Base-by-base conservation (phyloP, 2,888 invertebrate genomes). In the Cheiracanthium punctorium region DNA sequence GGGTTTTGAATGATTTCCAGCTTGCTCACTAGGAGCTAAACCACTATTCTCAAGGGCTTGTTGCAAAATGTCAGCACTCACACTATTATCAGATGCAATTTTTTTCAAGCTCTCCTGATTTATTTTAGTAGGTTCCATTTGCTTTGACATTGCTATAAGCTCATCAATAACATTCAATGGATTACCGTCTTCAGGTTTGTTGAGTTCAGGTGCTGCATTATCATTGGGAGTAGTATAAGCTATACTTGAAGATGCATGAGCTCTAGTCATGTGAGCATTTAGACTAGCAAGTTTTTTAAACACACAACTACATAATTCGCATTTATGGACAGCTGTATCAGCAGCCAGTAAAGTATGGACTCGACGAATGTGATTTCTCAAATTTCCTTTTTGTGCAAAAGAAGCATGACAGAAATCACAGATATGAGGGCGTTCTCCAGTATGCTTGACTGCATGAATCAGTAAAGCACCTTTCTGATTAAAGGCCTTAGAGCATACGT, bases 251-350 rank as follows among this genome's bases (percentile, higher is more conserved):
- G 58, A 8, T 1, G 58, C 5, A 80, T 89, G 89, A 67, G 82
- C 81, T 69, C 87, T 65, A 32, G 87, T 88, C 75, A 95, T 93
- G 90, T 95, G 95, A 12, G 94, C 94, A 90, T 95, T 95, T 14
- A 95, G 92, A 88, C 94, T 94, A 12, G 94, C 94, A 1, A 95
- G 91, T 90, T 93, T 94, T 89, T 93, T 93, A 91, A 95, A 95
- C 29, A 94, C 93, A 91, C 95, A 95, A 4, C 93, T 92, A 90
- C 95, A 95, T 89, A 94, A 93, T 10, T 93, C 92, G 91, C 95
- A 95, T 88, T 93, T 93, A 90, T 93, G 94, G 30, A 93, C 92
- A 33, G 92, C 93, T 12, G 91, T 91, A n/a, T 91, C 91, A 52
- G 87, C 82, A 48, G 85, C 82, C 43, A 91, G 88, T 41, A 86